Percentiles rank a stretch among this genome's conserved stretches.
Evolutionary conservation across 2,113 vertebrate genomes (phyloP).

Genomic region (Oncorhynchus mykiss): DNA sequence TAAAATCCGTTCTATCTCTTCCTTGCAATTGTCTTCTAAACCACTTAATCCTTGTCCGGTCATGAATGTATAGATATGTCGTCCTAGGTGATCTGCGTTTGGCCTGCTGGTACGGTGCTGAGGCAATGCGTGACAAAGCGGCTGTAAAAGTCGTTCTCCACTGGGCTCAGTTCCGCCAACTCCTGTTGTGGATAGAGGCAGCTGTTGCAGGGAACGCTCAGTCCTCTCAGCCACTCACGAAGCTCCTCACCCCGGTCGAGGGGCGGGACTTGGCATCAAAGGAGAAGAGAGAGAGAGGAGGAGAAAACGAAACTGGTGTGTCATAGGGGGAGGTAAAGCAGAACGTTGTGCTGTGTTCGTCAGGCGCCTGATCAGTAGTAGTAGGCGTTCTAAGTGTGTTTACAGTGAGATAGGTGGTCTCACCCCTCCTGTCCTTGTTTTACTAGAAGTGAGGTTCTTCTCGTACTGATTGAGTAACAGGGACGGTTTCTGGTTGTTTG

Average conservation of each 20-base stretch:
- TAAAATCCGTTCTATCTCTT: constrained; percentile 50
- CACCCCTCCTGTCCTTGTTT: constrained; percentile 54
- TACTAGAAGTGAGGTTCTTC: constrained; percentile 53
- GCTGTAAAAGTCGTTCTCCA: constrained; percentile 28
- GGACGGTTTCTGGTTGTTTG: constrained; percentile 49
- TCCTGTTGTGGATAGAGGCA: constrained; percentile 35
- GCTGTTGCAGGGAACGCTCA: constrained; percentile 52
- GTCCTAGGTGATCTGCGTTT: constrained; percentile 44
- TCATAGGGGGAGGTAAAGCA: constrained; percentile 50
- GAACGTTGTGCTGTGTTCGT: constrained; percentile 44
- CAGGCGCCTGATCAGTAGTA: constrained; percentile 17
- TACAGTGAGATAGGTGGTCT: constrained; percentile 42
- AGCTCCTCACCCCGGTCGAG: constrained; percentile 43
- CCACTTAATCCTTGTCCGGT: constrained; percentile 53
- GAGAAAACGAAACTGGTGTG: constrained; percentile 22
- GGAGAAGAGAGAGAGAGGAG: constrained; percentile 3
- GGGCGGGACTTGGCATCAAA: constrained; percentile 56
- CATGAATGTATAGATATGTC: constrained; percentile 56
- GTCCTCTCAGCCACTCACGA: constrained; percentile 49
- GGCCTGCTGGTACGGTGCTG: constrained; percentile 37
- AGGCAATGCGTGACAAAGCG: constrained; percentile 39
- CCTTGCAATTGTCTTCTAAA: constrained; percentile 48
- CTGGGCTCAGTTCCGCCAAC: constrained; percentile 39
- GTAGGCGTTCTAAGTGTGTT: constrained; percentile 43
- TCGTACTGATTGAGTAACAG: constrained; percentile 43